Conservation (phyloP, 2,113 vertebrate species). For the Naja naja region DNA sequence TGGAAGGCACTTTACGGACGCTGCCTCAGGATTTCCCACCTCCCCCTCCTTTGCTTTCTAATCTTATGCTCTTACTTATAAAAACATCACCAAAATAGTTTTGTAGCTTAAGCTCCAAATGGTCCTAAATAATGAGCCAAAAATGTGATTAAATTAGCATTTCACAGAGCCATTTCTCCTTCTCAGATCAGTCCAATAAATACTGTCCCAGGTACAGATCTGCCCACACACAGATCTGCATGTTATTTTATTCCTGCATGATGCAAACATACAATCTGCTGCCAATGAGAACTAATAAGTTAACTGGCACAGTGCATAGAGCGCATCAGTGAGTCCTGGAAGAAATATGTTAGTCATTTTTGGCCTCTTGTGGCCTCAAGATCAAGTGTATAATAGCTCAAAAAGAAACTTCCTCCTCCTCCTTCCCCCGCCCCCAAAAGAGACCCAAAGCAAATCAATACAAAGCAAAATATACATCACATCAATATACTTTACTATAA, state of each 20-base stretch:
- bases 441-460: neutral
- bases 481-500: neutral
- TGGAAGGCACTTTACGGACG: neutral
- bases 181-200: slow-evolving; percentile 7
- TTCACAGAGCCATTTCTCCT: slow-evolving; percentile 3
- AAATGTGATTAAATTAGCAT: neutral
- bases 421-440: neutral
- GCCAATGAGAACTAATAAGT: neutral
- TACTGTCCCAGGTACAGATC: neutral
- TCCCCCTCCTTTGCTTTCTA: neutral
- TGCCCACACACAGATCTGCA: neutral
- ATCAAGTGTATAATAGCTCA: neutral
- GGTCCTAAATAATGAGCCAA: neutral
- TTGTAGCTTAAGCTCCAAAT: slow-evolving; percentile 4
- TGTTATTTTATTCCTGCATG: neutral
- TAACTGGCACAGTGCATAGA: neutral
- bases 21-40: neutral
- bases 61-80: slow-evolving; percentile 4
- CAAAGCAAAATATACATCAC: neutral
- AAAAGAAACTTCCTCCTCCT: neutral
- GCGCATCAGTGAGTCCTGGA: neutral
- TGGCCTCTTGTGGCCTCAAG: neutral
- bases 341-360: neutral
- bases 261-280: neutral
- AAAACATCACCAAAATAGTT: neutral